A percentile compares a stretch with the other conserved stretches of the same genome.
These are phyloP conservation scores for Odocoileus hemionus DNA, from an alignment of 2,113 vertebrate species.

Conservation along the genomic window DNA sequence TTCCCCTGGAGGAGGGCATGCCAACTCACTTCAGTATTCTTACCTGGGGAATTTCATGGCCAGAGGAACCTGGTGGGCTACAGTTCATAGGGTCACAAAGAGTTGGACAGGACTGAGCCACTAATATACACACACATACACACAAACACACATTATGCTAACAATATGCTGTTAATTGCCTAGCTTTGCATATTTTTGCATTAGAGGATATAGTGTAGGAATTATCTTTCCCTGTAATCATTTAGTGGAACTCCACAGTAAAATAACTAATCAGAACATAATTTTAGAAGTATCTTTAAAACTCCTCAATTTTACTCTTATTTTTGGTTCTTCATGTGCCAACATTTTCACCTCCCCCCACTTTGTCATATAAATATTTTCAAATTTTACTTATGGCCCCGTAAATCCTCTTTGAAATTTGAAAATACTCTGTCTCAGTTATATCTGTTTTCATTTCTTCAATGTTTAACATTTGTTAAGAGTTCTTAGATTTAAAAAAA, in stretches of 20 bases:
- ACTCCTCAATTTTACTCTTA: background rate
- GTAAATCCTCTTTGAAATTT: background rate
- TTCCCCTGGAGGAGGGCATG: background rate
- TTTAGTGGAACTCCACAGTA: background rate
- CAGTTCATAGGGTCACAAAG: background rate
- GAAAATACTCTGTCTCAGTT: background rate
- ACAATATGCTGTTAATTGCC: background rate
- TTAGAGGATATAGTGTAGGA: background rate
- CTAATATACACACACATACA: background rate
- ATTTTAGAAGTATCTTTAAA: background rate
- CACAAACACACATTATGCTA: background rate
- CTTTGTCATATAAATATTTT: background rate
- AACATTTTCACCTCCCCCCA: background rate
- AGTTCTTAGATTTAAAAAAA: background rate
- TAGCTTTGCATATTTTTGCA: background rate
- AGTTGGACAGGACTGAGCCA: background rate
- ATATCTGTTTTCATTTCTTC: background rate
- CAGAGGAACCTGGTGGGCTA: background rate
- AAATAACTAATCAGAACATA: background rate
- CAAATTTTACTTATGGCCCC: background rate
- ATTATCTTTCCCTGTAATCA: background rate
- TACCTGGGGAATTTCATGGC: background rate
- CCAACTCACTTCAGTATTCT: background rate
- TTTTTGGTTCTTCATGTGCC: background rate
- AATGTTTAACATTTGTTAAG: background rate